A percentile compares a stretch with the other conserved stretches of the same genome.
Evolutionary conservation across 2,888 invertebrate genomes (phyloP).

Genomic region (Acleris literana): DNA sequence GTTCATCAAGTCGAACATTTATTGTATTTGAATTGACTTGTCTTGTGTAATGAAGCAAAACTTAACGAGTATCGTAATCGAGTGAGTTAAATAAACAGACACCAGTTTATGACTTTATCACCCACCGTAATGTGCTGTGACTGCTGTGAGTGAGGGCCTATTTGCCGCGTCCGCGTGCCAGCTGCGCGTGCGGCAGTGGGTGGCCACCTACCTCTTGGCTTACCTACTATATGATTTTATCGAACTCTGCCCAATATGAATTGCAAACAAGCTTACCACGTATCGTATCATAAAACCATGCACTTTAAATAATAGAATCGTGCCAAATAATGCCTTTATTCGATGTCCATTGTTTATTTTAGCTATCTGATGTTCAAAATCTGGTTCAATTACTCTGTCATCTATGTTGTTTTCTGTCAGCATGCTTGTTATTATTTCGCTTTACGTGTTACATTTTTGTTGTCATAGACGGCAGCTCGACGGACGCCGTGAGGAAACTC

Average conservation of each 20-base stretch:
- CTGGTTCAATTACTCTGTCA: conserved; percentile 18
- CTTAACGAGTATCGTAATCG: conserved; percentile 38
- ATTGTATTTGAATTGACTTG: conserved; percentile 10
- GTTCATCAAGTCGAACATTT: conserved; percentile 13
- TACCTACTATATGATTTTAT: conserved; percentile 47
- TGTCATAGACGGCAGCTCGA: conserved; percentile 80
- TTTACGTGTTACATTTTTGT: conserved; percentile 79
- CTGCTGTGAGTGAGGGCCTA: conserved; percentile 47
- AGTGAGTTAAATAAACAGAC: conserved; percentile 49
- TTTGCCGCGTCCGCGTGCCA: conserved; percentile 56
- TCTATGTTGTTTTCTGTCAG: conserved; percentile 53
- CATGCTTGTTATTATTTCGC: conserved; percentile 72
- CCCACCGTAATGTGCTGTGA: conserved; percentile 50
- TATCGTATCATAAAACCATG: conserved; percentile 44
- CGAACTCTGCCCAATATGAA: conserved; percentile 58
- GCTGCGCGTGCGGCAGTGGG: conserved; percentile 46
- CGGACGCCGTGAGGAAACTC: conserved; percentile 76
- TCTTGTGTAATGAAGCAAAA: conserved; percentile 40
- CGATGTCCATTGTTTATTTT: conserved; percentile 33
- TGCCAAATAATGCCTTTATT: conserved; percentile 41
- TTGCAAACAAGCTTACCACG: conserved; percentile 49
- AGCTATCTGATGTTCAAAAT: conserved; percentile 7
- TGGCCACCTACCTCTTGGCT: conserved; percentile 48
- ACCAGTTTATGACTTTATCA: conserved; percentile 52
- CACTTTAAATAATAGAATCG: conserved; percentile 7